These are phyloP conservation scores for Bombyx huttoni DNA, from an alignment of 2,888 invertebrate species.

Conservation along the genomic window DNA sequence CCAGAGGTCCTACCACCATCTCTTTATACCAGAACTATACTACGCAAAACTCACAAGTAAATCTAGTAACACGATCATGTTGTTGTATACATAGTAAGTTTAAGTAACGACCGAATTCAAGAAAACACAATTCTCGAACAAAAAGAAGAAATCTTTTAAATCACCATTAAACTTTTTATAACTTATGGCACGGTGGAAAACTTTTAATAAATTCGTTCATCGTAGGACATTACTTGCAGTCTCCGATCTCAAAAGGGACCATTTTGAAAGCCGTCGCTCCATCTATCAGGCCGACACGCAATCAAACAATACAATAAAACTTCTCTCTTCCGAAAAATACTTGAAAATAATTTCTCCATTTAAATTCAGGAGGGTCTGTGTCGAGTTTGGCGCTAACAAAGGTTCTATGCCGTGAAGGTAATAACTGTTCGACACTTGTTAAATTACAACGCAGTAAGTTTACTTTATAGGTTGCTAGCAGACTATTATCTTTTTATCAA, in stretches of 20 bases:
- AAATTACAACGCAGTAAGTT: neutral
- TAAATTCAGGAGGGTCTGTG: slow-evolving; percentile 59
- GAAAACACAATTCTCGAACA: slow-evolving; percentile 7
- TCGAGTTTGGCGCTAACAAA: slow-evolving; percentile 49
- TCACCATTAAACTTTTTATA: slow-evolving; percentile 46
- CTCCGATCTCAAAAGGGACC: slow-evolving; percentile 44
- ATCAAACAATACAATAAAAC: slow-evolving; percentile 73
- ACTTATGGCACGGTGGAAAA: slow-evolving; percentile 29
- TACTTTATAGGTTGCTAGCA: neutral
- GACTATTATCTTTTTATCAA: no score
- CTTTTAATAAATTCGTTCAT: slow-evolving; percentile 63
- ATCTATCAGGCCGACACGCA: slow-evolving; percentile 69
- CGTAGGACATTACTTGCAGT: slow-evolving; percentile 48
- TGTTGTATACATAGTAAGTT: no score
- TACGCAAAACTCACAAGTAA: no score
- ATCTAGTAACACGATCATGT: no score
- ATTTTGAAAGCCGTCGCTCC: slow-evolving; percentile 57
- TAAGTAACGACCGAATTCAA: no score
- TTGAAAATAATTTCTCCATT: slow-evolving; percentile 70
- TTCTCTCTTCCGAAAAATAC: slow-evolving; percentile 65
- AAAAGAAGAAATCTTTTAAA: slow-evolving; percentile 28
- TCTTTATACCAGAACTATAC: no score
- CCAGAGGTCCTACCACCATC: no score
- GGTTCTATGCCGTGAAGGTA: slow-evolving; percentile 39
- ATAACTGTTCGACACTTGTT: slow-evolving; percentile 37